These are phyloP conservation scores for Anas platyrhynchos DNA, from an alignment of 2,113 vertebrate species.

Conservation along the genomic window DNA sequence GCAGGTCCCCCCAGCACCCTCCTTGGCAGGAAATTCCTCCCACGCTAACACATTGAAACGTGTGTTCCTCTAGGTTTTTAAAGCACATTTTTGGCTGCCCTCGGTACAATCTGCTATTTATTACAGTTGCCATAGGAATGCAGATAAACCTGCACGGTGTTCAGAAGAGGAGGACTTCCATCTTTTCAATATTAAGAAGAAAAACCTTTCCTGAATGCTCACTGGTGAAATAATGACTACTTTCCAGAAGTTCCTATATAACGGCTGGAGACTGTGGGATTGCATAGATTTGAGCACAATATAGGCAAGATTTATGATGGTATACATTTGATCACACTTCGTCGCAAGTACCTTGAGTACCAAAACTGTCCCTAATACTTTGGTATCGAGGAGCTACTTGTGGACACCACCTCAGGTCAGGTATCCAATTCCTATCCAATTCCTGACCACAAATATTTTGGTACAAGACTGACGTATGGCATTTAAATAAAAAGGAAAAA, in stretches of 20 bases:
- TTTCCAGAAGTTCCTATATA: rapidly evolving
- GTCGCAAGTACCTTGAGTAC: rapidly evolving
- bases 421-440: too few species aligned
- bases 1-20: rapidly evolving
- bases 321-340: rapidly evolving
- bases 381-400: rapidly evolving
- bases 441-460: neutral
- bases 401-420: neutral
- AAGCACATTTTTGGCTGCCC: neutral
- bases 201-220: neutral
- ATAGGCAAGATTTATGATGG: rapidly evolving
- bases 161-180: neutral
- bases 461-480: neutral
- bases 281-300: neutral
- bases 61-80: neutral
- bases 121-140: neutral
- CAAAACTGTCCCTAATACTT: rapidly evolving
- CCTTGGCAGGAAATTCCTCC: neutral
- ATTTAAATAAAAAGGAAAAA: neutral
- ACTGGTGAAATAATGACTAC: neutral
- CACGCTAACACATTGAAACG: rapidly evolving
- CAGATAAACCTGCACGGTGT: neutral
- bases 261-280: rapidly evolving
- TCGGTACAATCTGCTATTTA: neutral
- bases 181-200: neutral